Base-by-base conservation (phyloP, 2,888 invertebrate species). In the Gibbula magus region DNA sequence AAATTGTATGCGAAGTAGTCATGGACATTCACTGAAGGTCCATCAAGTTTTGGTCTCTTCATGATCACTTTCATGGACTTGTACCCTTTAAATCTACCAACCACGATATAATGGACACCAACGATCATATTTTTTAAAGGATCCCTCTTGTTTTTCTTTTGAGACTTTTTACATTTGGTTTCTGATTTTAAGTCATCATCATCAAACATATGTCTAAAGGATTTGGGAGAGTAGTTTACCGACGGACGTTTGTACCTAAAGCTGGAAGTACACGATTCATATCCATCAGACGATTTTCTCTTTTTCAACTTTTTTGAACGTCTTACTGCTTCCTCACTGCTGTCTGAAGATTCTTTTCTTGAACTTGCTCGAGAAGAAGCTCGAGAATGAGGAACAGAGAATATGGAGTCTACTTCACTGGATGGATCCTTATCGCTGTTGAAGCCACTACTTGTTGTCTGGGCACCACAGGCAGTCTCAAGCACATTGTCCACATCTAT, bases 81-180 rank as follows among this genome's bases (percentile, higher is more conserved):
- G 78, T 86, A 83, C 32, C 90, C 90, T 85, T 88, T 89, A 78
- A 90, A 90, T 79, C 86, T 89, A 16, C 87, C 88, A 16, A 84
- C 84, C 7, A 90, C 86, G 79, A 90, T 87, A 76, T 88, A 90
- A 82, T 90, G 88, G 16, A 86, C 74, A 3, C 85, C 84, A 75
- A 82, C 83, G 10, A 82, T 78, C 25, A 81, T 51, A 61, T 56
- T 67, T 51, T 80, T 70, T 5, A 20, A 29, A 45, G 61, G 10
- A 77, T 70, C 53, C 1, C 35, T 35, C 74, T 77, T 76, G 22
- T 35, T 74, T n/a, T 77, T 56, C 51, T 66, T 22, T 29, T 54
- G 51, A 8, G 18, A 39, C 2, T 74, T 56, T 22, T 75, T 79
- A 16, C 75, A 39, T 56, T 75, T 78, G 25, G 8, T 77, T 10